phyloP scores from a whole-genome alignment of 2,888 invertebrate genomes.

The Notodromas monacha region DNA sequence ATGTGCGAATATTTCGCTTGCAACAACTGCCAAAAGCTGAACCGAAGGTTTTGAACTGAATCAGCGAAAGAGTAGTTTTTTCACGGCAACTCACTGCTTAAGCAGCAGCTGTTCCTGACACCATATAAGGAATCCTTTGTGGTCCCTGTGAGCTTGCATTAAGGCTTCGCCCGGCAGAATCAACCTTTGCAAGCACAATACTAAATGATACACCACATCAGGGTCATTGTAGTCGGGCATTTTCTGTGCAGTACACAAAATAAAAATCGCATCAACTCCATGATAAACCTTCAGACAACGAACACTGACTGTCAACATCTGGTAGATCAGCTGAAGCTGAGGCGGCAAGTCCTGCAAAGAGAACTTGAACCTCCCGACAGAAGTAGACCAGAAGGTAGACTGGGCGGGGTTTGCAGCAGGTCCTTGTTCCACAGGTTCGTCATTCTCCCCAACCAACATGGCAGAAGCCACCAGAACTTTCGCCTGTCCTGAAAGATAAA shows the following conservation, averaged over 20 bases:
- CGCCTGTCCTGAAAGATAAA: constrained; percentile 32
- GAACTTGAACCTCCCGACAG: constrained; percentile 69
- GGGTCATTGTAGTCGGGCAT: constrained; percentile 27
- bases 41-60: constrained; percentile 12
- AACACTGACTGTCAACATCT: constrained; percentile 34
- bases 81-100: constrained; percentile 31
- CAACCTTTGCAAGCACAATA: constrained; percentile 63
- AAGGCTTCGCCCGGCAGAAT: constrained; percentile 78
- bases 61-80: constrained; percentile 7
- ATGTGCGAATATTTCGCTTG: constrained; percentile 77
- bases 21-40: constrained; percentile 63
- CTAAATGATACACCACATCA: constrained; percentile 64
- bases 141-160: constrained; percentile 47
- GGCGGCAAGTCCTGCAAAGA: constrained; percentile 58
- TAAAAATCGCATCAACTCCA: background rate
- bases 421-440: constrained; percentile 25
- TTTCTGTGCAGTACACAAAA: constrained; percentile 23
- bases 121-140: constrained; percentile 73
- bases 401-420: constrained; percentile 8
- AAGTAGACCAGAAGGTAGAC: constrained; percentile 57
- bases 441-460: constrained; percentile 38
- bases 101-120: constrained; percentile 78
- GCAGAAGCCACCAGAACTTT: constrained; percentile 39
- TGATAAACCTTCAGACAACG: constrained; percentile 7
- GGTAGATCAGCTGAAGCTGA: constrained; percentile 68